phyloP scores from a whole-genome alignment of 1,140 invertebrate species.

The Camponotus pennsylvanicus region DNA sequence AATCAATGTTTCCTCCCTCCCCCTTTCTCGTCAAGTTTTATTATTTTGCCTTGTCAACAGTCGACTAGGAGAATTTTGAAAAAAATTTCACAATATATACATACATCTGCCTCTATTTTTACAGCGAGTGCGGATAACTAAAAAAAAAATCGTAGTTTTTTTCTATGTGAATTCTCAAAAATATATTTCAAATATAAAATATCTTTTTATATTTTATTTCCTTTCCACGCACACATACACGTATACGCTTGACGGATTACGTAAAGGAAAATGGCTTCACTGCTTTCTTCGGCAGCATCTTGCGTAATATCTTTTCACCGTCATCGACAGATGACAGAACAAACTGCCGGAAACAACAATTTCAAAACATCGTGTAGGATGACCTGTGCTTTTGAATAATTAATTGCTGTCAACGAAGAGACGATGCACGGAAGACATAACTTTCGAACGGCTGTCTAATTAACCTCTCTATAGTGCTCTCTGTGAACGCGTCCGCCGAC shows the following conservation, averaged over 20 bases:
- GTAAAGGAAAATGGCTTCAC: not conserved
- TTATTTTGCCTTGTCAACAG: slow-evolving; percentile 53
- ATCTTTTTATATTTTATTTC: not conserved
- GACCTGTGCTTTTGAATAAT: slow-evolving; percentile 61
- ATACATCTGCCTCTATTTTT: not conserved
- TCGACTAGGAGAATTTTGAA: slow-evolving; percentile 18
- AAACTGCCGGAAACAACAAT: slow-evolving; percentile 40
- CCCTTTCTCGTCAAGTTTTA: slow-evolving; percentile 24
- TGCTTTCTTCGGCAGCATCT: slow-evolving; percentile 9
- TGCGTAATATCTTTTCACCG: slow-evolving; percentile 6
- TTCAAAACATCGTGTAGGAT: slow-evolving; percentile 23
- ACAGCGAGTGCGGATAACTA: no score
- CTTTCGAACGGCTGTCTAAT: slow-evolving; percentile 67
- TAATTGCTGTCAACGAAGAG: slow-evolving; percentile 56
- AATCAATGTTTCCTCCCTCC: slow-evolving; percentile 49
- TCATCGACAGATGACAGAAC: slow-evolving; percentile 12
- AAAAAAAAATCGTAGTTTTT: not conserved
- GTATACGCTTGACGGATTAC: not conserved
- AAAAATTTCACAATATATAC: slow-evolving; percentile 8
- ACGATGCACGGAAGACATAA: slow-evolving; percentile 31
- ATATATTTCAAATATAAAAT: slow-evolving; percentile 1
- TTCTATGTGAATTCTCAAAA: no score
- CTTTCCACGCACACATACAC: not conserved
- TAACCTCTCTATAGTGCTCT: slow-evolving; percentile 50
- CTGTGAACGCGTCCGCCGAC: slow-evolving; percentile 19